These are phyloP conservation scores for Lampris incognitus DNA, from an alignment of 2,113 vertebrate genomes.

Conservation along the genomic window DNA sequence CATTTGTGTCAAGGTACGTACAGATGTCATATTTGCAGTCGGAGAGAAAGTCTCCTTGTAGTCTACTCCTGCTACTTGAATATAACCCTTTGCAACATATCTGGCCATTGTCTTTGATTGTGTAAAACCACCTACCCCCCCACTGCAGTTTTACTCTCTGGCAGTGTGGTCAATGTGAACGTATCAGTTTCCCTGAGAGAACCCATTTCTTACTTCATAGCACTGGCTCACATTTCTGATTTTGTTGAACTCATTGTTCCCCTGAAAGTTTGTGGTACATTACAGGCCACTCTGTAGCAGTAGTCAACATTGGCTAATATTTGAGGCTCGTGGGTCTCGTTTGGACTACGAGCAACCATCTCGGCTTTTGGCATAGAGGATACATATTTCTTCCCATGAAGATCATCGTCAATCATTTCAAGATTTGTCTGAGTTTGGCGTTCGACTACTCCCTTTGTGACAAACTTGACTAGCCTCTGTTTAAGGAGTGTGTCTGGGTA, in stretches of 20 bases:
- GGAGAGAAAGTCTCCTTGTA: no score
- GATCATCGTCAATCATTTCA: no score
- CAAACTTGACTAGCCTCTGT: constrained; percentile 16
- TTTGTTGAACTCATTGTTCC: constrained; percentile 16
- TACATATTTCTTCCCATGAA: no score
- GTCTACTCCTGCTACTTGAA: constrained; percentile 21
- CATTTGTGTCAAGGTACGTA: constrained; percentile 18
- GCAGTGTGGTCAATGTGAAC: background rate
- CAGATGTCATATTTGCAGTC: constrained; percentile 5
- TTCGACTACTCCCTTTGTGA: background rate
- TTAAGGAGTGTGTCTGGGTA: background rate
- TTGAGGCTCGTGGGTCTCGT: background rate
- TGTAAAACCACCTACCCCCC: constrained; percentile 22
- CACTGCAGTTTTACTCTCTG: constrained; percentile 5
- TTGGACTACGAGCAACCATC: background rate
- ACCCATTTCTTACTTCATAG: constrained; percentile 16
- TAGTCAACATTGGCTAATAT: no score
- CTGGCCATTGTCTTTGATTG: constrained; percentile 15
- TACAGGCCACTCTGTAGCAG: no score
- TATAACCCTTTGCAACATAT: constrained; percentile 34
- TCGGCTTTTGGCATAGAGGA: background rate
- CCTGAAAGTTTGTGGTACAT: background rate
- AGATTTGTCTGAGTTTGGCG: no score
- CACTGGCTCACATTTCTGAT: background rate
- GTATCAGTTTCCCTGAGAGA: constrained; percentile 13